Evolutionary conservation across 2,113 vertebrate species (phyloP).

Genomic region (Oostethus manadensis): DNA sequence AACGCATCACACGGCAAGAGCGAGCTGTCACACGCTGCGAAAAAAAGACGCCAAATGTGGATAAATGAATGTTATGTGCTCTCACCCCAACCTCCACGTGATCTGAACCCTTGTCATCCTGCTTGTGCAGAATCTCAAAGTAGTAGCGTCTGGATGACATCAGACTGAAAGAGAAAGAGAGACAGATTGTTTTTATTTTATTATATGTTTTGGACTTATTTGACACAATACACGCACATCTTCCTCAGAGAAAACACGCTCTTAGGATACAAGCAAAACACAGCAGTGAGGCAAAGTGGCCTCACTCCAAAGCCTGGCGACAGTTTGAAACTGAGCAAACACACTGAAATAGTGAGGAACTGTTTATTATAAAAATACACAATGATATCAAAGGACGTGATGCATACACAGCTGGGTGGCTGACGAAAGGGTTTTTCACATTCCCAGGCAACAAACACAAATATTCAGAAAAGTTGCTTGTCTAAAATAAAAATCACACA

Average conservation of each 20-base stretch:
- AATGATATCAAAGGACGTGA: no score
- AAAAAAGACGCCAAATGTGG: background rate
- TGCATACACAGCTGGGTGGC: no score
- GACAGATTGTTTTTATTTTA: conserved; percentile 9
- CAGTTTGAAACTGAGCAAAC: background rate
- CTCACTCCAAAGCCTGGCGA: no score
- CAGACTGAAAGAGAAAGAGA: conserved; percentile 72
- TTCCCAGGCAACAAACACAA: no score
- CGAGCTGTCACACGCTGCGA: background rate
- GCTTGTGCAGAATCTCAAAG: conserved; percentile 97
- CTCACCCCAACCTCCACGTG: conserved; percentile 98
- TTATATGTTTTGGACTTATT: no score
- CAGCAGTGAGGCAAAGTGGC: conserved; percentile 3
- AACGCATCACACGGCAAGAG: background rate
- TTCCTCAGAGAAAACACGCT: background rate
- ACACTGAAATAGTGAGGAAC: background rate
- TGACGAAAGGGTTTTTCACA: no score
- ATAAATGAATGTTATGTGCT: conserved; percentile 21
- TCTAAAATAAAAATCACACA: no score
- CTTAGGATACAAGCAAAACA: conserved; percentile 3
- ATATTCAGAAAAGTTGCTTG: no score
- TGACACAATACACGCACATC: background rate
- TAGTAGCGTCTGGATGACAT: conserved; percentile 91
- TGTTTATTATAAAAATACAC: conserved; percentile 5
- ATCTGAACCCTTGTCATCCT: conserved; percentile 92